Base-by-base conservation (phyloP, 2,888 invertebrate genomes). In the Adelphocoris suturalis region DNA sequence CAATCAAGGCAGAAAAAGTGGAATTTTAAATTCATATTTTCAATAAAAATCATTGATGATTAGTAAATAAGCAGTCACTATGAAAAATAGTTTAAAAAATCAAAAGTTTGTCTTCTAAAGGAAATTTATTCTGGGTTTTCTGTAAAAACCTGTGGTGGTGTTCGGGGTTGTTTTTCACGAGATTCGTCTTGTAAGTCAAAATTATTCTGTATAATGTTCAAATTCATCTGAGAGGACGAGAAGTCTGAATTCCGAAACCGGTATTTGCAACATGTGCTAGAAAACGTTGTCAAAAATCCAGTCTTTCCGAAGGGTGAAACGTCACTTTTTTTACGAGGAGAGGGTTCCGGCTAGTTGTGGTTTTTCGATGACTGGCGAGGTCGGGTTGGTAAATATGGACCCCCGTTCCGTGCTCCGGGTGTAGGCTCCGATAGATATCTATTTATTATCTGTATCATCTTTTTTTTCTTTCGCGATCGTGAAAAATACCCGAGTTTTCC, bases 341-440 rank as follows among this genome's bases (percentile, higher is more conserved):
- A 68, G 68, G 68, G 61, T 61, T 61, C 19, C 61, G 61, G 68
- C 68, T 2, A 68, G 68, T 68, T 68, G 68, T 68, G 68, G 68
- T 68, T 68, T 68, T 68, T 68, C 68, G 68, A 23, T 68, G 68
- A 68, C 68, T 68, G 27, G 68, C 68, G 68, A 68, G 68, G 68
- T 68, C 68, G 68, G 68, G 68, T 68, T 68, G 68, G 68, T 68
- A 68, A 68, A 68, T 68, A 68, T 68, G 68, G 68, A 23, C 23
- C 68, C 68, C 9, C 68, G 61, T 16, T n/a, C 61, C 9, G 23
- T 23, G 1, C 68, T 68, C 68, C 68, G 68, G 68, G 68, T 68
- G 68, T 68, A 68, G 68, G 16, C 68, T 3, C 4, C 3, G 68
- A 68, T 16, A 23, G 68, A 68, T 68, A 23, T 68, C 68, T 23